A percentile compares a stretch with the other conserved stretches of the same genome.
phyloP scores from a whole-genome alignment of 2,888 invertebrate genomes.

The Yponomeuta malinellus region DNA sequence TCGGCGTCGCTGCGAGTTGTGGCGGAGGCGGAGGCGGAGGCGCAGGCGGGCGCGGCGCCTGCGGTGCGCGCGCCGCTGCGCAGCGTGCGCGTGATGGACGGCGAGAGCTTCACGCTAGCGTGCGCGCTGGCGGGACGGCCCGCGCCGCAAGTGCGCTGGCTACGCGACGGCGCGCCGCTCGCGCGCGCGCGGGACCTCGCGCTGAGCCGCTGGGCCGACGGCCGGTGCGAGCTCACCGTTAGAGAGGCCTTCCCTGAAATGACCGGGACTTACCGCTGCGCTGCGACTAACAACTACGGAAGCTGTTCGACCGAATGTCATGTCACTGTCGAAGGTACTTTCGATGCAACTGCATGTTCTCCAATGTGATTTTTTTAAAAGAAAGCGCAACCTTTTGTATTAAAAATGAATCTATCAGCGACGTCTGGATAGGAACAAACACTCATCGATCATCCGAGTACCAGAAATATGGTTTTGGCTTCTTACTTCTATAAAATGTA shows the following conservation, averaged over 20 bases:
- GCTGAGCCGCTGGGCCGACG: conserved; percentile 84
- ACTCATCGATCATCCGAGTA: no score
- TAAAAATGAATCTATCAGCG: not conserved
- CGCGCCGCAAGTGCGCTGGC: conserved; percentile 88
- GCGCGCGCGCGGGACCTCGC: conserved; percentile 85
- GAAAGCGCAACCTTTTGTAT: not conserved
- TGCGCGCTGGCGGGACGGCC: conserved; percentile 87
- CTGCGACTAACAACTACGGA: conserved; percentile 88
- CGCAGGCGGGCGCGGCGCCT: conserved; percentile 72
- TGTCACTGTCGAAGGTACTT: conserved; percentile 87
- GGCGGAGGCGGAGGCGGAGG: conserved; percentile 58
- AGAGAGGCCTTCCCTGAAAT: conserved; percentile 94
- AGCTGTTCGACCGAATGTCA: conserved; percentile 85
- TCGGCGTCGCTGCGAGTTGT: conserved; percentile 82
- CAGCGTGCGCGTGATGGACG: conserved; percentile 90
- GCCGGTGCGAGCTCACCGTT: conserved; percentile 86
- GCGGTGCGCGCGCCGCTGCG: conserved; percentile 83
- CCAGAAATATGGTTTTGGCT: no score
- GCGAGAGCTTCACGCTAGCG: conserved; percentile 85
- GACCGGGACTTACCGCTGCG: conserved; percentile 89
- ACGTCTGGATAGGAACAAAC: not conserved
- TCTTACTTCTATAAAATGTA: no score
- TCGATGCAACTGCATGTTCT: conserved; percentile 4
- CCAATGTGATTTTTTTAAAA: not conserved
- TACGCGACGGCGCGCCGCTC: conserved; percentile 81